These are phyloP conservation scores for Trichomycterus rosablanca DNA, from an alignment of 2,113 vertebrate genomes.

Conservation along the genomic window DNA sequence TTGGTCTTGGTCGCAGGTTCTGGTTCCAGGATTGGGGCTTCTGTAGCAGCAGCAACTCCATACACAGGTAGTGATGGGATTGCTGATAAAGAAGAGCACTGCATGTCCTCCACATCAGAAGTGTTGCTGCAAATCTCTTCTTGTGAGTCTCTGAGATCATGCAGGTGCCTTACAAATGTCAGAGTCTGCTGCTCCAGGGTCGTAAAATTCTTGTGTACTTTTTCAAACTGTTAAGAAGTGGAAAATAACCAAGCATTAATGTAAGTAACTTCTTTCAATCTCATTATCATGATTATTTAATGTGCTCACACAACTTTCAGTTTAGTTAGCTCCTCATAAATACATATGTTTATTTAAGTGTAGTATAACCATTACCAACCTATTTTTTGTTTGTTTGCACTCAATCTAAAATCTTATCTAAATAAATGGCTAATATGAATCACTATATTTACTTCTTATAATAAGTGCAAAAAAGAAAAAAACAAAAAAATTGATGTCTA, in stretches of 20 bases:
- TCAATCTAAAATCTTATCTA: no score
- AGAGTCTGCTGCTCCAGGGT: constrained; percentile 62
- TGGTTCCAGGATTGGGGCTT: not conserved
- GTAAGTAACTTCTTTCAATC: not conserved
- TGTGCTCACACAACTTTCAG: no score
- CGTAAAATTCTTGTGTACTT: constrained; percentile 57
- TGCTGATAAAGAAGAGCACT: not conserved
- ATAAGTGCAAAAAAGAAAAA: no score
- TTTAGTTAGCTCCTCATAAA: no score
- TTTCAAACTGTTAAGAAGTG: constrained; percentile 56
- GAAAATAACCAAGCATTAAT: not conserved
- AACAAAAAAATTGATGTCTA: no score
- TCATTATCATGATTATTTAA: no score
- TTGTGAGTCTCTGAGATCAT: constrained; percentile 50
- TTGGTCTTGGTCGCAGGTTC: not conserved
- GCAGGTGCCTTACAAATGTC: constrained; percentile 65
- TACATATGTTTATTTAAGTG: no score
- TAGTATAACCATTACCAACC: no score
- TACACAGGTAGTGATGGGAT: constrained; percentile 17
- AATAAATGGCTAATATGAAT: no score
- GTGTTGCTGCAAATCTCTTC: not conserved
- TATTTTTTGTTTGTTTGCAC: no score
- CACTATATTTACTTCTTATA: no score
- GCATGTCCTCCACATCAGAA: not conserved
- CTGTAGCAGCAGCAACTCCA: not conserved